A percentile compares a stretch with the other conserved stretches of the same genome.
phyloP scores from a whole-genome alignment of 2,113 vertebrate species.

The Cercopithecus mona region DNA sequence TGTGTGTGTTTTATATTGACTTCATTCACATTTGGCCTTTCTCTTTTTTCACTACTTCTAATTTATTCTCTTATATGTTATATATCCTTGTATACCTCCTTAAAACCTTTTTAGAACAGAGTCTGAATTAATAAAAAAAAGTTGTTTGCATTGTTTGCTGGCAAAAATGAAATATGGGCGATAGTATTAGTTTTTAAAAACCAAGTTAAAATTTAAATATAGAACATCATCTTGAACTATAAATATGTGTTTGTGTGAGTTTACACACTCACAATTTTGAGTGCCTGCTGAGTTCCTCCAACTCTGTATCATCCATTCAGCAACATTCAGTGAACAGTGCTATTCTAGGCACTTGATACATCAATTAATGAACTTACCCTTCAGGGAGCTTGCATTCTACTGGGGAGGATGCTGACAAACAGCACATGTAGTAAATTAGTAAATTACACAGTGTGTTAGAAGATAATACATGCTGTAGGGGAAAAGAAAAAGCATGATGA shows the following conservation, averaged over 20 bases:
- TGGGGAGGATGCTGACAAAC: too few species aligned
- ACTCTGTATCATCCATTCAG: too few species aligned
- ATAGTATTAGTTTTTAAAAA: not conserved
- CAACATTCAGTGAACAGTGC: too few species aligned
- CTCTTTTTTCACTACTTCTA: not conserved
- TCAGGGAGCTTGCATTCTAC: too few species aligned
- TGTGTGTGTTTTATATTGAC: not conserved
- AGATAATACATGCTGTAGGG: not conserved
- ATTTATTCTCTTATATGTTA: not conserved
- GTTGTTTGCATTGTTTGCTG: not conserved
- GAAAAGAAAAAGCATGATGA: not conserved
- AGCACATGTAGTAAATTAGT: too few species aligned
- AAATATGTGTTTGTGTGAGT: too few species aligned
- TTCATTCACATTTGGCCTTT: not conserved
- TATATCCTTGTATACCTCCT: not conserved
- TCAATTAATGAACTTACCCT: too few species aligned
- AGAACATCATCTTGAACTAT: not conserved
- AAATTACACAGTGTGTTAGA: too few species aligned
- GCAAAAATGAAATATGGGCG: not conserved
- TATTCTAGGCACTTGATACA: too few species aligned
- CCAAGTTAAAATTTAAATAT: not conserved
- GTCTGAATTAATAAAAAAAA: constrained; percentile 1
- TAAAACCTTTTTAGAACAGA: constrained; percentile 23
- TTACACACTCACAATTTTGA: too few species aligned
- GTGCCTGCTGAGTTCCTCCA: too few species aligned